phyloP scores from a whole-genome alignment of 2,888 invertebrate genomes.

The Acanthosepion esculentum region DNA sequence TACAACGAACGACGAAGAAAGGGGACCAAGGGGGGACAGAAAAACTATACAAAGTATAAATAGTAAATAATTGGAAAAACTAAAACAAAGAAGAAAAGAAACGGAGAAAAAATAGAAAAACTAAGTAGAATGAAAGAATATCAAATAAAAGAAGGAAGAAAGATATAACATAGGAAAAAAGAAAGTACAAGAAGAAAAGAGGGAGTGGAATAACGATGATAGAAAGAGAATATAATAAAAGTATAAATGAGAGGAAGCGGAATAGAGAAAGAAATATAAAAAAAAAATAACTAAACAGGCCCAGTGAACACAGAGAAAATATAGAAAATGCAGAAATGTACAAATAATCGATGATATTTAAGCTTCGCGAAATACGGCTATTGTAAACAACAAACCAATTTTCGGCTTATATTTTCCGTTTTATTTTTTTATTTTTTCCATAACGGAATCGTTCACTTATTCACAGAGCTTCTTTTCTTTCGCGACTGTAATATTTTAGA shows the following conservation, averaged over 20 bases:
- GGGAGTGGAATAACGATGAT: not conserved
- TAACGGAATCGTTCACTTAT: not conserved
- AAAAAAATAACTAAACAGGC: not conserved
- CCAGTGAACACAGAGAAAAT: not conserved
- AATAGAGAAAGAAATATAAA: not conserved
- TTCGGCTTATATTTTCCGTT: not conserved
- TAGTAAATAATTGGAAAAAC: not conserved
- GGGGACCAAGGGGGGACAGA: not conserved
- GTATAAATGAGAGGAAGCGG: not conserved
- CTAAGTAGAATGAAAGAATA: not conserved
- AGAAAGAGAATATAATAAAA: not conserved
- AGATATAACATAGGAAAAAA: not conserved
- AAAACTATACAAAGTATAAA: not conserved
- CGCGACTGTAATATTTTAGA: not conserved
- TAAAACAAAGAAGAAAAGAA: not conserved
- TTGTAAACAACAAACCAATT: conserved; percentile 4
- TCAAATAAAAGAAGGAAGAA: not conserved
- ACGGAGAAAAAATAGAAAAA: not conserved
- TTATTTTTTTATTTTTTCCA: not conserved
- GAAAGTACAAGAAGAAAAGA: not conserved
- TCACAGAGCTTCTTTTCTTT: not conserved
- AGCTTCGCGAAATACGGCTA: conserved; percentile 2
- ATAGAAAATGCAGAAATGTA: not conserved
- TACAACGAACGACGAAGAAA: not conserved
- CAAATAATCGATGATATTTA: conserved; percentile 33